These are phyloP conservation scores for Synergus japonicus DNA, from an alignment of 2,888 invertebrate species.

Conservation along the genomic window DNA sequence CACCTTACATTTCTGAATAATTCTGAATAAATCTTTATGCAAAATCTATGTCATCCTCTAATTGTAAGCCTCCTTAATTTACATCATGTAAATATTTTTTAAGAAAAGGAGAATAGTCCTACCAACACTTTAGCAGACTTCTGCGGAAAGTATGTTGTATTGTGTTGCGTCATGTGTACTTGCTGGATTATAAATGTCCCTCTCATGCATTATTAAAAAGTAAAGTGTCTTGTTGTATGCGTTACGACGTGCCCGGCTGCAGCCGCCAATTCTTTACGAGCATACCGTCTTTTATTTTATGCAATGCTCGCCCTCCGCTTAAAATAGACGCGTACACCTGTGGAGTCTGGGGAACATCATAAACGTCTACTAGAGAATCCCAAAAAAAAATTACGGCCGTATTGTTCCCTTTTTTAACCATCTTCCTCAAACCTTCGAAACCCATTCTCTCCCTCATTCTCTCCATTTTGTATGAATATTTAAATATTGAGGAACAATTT, in stretches of 20 bases:
- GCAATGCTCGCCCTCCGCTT: neutral
- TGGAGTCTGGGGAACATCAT: neutral
- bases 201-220: slow-evolving; percentile 72
- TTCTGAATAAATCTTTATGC: too few species aligned
- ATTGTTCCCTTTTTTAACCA: too few species aligned
- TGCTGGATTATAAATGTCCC: neutral
- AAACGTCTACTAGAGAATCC: too few species aligned
- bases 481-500: too few species aligned
- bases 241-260: slow-evolving; percentile 61
- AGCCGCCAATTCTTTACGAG: slow-evolving; percentile 37
- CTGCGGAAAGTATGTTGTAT: neutral
- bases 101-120: neutral
- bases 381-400: neutral
- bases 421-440: too few species aligned
- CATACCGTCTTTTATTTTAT: neutral
- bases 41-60: too few species aligned
- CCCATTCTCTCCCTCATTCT: too few species aligned
- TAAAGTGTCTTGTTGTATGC: slow-evolving; percentile 68
- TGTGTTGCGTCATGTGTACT: neutral
- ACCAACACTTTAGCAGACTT: neutral
- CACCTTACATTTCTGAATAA: too few species aligned
- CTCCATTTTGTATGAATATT: too few species aligned
- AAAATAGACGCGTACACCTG: neutral
- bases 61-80: too few species aligned
- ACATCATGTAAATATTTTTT: neutral